Conservation (phyloP, 2,113 vertebrate species). For the Hyperopisus bebe region DNA sequence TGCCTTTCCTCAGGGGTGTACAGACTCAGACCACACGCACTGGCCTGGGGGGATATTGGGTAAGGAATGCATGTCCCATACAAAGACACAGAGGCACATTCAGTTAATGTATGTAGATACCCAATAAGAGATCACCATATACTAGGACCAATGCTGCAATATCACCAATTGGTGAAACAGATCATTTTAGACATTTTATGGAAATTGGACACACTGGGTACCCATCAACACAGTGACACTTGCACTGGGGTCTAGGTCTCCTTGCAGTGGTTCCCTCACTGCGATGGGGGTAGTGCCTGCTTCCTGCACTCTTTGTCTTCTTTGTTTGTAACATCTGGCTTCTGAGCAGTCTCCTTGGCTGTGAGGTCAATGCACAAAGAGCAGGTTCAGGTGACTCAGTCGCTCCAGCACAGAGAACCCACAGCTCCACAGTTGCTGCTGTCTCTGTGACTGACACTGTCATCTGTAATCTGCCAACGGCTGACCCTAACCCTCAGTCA, state of each 20-base stretch:
- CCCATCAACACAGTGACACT: background rate
- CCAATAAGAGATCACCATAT: background rate
- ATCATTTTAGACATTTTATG: background rate
- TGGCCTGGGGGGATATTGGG: slow-evolving; percentile 72
- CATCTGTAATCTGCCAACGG: slow-evolving; percentile 28
- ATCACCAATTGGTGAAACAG: background rate
- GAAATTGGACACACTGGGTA: background rate
- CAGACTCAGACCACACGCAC: slow-evolving; percentile 90
- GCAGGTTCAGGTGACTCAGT: background rate
- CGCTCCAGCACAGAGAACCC: background rate
- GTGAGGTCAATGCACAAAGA: slow-evolving; percentile 36
- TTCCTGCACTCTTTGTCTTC: background rate
- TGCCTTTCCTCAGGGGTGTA: slow-evolving; percentile 75
- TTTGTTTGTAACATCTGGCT: background rate
- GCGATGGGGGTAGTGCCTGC: background rate
- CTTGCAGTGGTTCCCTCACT: background rate
- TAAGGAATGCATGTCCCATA: slow-evolving; percentile 47
- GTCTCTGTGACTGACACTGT: slow-evolving; percentile 22
- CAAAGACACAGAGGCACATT: background rate
- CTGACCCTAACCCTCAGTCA: slow-evolving; percentile 20
- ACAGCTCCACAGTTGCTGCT: background rate
- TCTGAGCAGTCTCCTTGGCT: slow-evolving; percentile 4
- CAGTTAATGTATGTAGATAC: background rate
- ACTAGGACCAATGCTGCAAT: background rate
- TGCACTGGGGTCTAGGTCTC: background rate